Base-by-base conservation (phyloP, 2,797 vertebrate genomes). In the Muscicapa striata region DNA sequence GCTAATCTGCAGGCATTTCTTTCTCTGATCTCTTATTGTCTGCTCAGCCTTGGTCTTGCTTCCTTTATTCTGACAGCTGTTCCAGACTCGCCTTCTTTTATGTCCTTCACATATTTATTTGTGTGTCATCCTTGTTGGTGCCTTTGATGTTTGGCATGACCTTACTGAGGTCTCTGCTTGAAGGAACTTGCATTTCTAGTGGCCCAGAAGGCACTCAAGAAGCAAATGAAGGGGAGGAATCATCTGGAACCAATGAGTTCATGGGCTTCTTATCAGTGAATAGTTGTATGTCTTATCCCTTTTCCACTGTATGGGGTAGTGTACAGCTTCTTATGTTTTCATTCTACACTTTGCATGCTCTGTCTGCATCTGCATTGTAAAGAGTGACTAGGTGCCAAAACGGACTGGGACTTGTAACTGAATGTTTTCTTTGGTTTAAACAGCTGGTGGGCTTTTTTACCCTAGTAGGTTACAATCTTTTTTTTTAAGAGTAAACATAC, bases 101-200 rank as follows among this genome's bases (percentile, higher is more conserved):
- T 87, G 82, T 66, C 66, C 40, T 58, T 45, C 52, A 69, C 34
- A 1, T 75, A 55, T 23, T 93, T 85, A 34, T 77, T 76, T 87
- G 54, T 70, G 48, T 90, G 64, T 91, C 69, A 46, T 88, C 49
- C 84, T 90, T 68, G 10, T 36, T 89, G 38, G 34, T 92, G 55
- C 63, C 77, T 91, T 93, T 95, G 78, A 81, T 89, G 80, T 84
- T 95, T 75, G 34, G 17, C 40, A 61, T 88, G 84, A 58, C 82
- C 58, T 61, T 70, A 59, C 32, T 29, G 55, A 82, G 74, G 63
- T 88, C 34, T 84, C 74, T 85, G 0, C 52, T 76, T 88, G 83
- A 91, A 90, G 70, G 40, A 84, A 59, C 87, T 94, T 92, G 67
- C 45, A 52, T 88, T 83, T 75, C 66, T 73, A 46, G 32, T 55